A percentile compares a stretch with the other conserved stretches of the same genome.
Conservation (phyloP, 2,797 vertebrate species). For the Sebastes variabilis region DNA sequence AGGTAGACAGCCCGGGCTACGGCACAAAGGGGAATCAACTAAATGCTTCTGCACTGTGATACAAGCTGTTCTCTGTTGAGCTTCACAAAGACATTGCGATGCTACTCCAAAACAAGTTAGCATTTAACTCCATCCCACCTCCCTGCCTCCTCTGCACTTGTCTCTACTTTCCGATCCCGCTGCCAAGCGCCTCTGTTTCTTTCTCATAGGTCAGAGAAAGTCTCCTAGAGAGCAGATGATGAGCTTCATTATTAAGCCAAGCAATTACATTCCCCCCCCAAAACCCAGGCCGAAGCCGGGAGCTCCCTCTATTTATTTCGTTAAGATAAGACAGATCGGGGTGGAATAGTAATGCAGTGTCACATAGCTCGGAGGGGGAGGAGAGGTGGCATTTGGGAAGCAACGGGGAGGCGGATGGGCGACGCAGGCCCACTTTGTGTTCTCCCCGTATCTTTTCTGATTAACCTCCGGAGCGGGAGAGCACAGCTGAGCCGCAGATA, state of each 20-base stretch:
- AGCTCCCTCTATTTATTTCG: constrained; percentile 68
- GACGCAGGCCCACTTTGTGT: constrained; percentile 51
- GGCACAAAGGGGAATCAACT: constrained; percentile 56
- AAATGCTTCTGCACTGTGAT: constrained; percentile 48
- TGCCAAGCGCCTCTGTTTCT: constrained; percentile 28
- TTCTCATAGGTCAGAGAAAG: constrained; percentile 56
- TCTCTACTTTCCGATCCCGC: constrained; percentile 5
- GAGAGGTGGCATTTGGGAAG: constrained; percentile 68
- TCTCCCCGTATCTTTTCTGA: constrained; percentile 63
- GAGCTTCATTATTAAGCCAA: constrained; percentile 70
- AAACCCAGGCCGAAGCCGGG: neutral
- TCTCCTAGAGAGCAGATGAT: constrained; percentile 68
- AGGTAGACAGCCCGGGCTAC: constrained; percentile 48
- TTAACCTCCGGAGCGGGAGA: constrained; percentile 64
- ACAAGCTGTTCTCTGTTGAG: constrained; percentile 48
- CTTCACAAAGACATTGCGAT: constrained; percentile 36
- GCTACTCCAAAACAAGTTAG: constrained; percentile 53
- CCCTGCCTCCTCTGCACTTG: constrained; percentile 12
- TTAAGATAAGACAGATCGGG: constrained; percentile 67
- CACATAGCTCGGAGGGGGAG: constrained; percentile 44
- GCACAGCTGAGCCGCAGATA: constrained; percentile 40
- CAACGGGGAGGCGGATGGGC: constrained; percentile 46
- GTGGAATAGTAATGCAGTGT: constrained; percentile 62
- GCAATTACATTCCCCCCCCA: constrained; percentile 56
- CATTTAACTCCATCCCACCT: constrained; percentile 43